Conservation (phyloP, 2,888 invertebrate genomes). For the Troides oblongomaculatus region DNA sequence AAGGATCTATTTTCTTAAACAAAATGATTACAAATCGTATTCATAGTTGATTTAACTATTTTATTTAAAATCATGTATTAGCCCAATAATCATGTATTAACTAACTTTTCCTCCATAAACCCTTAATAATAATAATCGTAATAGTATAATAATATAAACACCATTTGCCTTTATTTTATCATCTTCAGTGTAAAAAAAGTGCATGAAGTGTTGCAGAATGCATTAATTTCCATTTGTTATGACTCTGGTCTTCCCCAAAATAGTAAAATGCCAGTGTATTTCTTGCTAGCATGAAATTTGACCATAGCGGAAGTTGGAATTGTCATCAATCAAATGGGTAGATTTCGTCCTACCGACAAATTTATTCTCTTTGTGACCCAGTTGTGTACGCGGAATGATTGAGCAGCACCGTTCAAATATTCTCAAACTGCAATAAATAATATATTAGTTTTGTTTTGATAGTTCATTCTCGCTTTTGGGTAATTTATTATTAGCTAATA, state of each 20-base stretch:
- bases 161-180: too few species aligned
- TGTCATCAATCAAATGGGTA: slow-evolving; percentile 10
- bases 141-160: too few species aligned
- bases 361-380: slow-evolving; percentile 27
- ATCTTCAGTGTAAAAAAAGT: too few species aligned
- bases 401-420: slow-evolving; percentile 8
- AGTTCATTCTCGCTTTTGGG: not conserved
- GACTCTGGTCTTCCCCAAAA: not conserved
- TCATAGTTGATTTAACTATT: too few species aligned
- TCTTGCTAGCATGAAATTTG: not conserved
- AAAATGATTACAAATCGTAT: too few species aligned
- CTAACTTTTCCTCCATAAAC: too few species aligned
- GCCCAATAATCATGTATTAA: too few species aligned
- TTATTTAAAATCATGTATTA: too few species aligned
- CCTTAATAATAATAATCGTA: too few species aligned
- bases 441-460: slow-evolving; percentile 15
- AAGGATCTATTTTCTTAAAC: too few species aligned
- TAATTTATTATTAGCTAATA: not conserved
- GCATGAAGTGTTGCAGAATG: too few species aligned
- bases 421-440: slow-evolving; percentile 15
- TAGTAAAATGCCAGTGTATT: not conserved
- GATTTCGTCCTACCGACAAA: slow-evolving; percentile 6
- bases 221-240: too few species aligned
- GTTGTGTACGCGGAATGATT: slow-evolving; percentile 16
- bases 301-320: not conserved